These are phyloP conservation scores for Numenius phaeopus DNA, from an alignment of 2,797 vertebrate species.

Conservation along the genomic window DNA sequence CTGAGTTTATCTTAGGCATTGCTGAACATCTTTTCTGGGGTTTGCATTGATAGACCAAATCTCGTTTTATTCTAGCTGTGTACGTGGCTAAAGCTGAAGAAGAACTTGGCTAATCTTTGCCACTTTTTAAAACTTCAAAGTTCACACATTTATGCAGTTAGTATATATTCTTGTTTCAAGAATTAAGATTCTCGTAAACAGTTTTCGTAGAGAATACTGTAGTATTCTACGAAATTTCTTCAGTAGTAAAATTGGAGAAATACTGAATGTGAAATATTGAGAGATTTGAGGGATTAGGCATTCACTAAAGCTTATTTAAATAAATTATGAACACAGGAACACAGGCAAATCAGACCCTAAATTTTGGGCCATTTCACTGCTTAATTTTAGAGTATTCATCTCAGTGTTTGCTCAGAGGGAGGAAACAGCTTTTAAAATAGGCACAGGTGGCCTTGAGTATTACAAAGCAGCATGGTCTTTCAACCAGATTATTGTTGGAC, in stretches of 20 bases:
- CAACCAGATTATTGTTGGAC: background rate
- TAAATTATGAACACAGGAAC: background rate
- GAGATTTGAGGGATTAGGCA: background rate
- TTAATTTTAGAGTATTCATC: background rate
- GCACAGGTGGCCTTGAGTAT: background rate
- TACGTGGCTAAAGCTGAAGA: background rate
- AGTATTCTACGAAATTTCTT: background rate
- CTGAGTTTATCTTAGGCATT: background rate
- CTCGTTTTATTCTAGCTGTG: background rate
- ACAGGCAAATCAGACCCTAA: background rate
- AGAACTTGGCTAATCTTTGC: background rate
- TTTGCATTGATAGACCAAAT: background rate
- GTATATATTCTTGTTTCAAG: background rate
- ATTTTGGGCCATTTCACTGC: background rate
- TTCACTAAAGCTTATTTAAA: background rate
- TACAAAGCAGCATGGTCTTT: background rate
- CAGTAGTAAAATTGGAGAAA: background rate
- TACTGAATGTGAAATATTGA: background rate
- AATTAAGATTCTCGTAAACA: background rate
- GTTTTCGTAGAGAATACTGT: background rate
- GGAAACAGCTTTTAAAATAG: background rate
- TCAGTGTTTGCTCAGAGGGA: background rate
- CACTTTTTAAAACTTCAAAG: background rate
- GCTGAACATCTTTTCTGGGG: background rate
- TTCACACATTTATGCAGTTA: background rate